Percentiles rank a stretch among this genome's conserved stretches.
Evolutionary conservation across 2,888 invertebrate genomes (phyloP).

Genomic region (Hypomecis atomaria): DNA sequence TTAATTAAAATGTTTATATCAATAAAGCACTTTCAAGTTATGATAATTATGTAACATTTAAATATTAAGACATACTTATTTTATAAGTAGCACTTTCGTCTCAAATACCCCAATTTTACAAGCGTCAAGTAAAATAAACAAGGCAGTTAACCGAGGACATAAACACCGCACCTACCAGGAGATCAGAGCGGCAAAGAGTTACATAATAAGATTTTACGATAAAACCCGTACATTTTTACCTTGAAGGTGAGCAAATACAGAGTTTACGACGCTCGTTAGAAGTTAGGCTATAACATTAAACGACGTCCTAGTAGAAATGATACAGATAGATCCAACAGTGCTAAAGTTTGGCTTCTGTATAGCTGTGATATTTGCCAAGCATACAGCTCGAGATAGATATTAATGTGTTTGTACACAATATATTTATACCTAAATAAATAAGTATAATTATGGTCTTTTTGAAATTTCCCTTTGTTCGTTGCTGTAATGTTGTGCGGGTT

Average conservation of each 20-base stretch:
- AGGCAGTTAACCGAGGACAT: slow-evolving; percentile 37
- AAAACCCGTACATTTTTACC: slow-evolving; percentile 58
- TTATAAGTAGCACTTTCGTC: slow-evolving; percentile 15
- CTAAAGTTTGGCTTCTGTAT: background rate
- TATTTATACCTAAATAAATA: no score
- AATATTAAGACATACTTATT: background rate
- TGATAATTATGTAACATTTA: background rate
- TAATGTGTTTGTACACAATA: no score
- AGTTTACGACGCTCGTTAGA: slow-evolving; percentile 81
- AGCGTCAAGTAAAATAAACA: slow-evolving; percentile 36
- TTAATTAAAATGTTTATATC: no score
- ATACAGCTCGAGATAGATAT: no score
- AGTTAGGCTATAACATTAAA: slow-evolving; percentile 77
- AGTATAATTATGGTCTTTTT: no score
- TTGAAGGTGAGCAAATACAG: slow-evolving; percentile 73
- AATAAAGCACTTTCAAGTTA: background rate
- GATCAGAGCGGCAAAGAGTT: slow-evolving; percentile 54
- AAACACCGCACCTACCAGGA: slow-evolving; percentile 43
- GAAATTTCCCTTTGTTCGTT: no score
- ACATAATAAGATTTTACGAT: slow-evolving; percentile 70
- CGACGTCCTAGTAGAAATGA: slow-evolving; percentile 54
- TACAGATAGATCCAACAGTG: slow-evolving; percentile 9
- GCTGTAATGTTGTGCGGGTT: no score
- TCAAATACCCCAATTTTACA: slow-evolving; percentile 34
- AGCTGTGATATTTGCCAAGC: no score